Conservation (phyloP, 2,888 invertebrate genomes). For the Sclerodermus sp. region DNA sequence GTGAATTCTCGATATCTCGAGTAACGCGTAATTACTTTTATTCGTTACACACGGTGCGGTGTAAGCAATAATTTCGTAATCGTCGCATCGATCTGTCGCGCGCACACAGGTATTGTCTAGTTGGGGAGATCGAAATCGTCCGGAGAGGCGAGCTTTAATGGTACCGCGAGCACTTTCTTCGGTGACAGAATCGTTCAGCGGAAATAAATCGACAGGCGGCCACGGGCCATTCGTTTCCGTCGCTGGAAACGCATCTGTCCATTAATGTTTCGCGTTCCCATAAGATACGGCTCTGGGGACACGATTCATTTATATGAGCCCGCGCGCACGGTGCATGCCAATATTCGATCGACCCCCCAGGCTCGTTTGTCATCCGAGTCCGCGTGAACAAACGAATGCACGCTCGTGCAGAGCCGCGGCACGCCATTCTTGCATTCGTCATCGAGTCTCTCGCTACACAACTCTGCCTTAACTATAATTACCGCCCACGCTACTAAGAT, state of each 20-base stretch:
- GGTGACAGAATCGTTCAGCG: conserved; percentile 33
- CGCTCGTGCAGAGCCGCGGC: not conserved
- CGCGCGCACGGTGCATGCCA: conserved; percentile 43
- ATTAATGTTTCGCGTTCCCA: conserved; percentile 54
- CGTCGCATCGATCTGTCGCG: not conserved
- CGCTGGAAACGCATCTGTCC: conserved; percentile 50
- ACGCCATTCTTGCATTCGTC: conserved; percentile 33
- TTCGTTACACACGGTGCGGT: not conserved
- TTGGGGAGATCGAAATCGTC: no score
- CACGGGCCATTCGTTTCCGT: conserved; percentile 49
- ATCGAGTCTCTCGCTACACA: conserved; percentile 17
- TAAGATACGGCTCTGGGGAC: conserved; percentile 50
- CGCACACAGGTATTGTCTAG: no score
- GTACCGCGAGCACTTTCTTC: conserved; percentile 10
- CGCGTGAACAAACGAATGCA: not conserved
- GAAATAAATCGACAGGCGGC: conserved; percentile 50
- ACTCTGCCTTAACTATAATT: not conserved
- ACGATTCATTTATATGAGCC: conserved; percentile 53
- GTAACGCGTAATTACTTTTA: not conserved
- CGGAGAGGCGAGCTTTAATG: not conserved
- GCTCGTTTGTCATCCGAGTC: conserved; percentile 46
- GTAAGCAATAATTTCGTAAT: not conserved
- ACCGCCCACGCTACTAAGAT: not conserved
- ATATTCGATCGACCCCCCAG: conserved; percentile 49
- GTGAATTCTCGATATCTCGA: not conserved